Evolutionary conservation across 2,113 vertebrate genomes (phyloP).

Genomic region (Ctenomys sociabilis): DNA sequence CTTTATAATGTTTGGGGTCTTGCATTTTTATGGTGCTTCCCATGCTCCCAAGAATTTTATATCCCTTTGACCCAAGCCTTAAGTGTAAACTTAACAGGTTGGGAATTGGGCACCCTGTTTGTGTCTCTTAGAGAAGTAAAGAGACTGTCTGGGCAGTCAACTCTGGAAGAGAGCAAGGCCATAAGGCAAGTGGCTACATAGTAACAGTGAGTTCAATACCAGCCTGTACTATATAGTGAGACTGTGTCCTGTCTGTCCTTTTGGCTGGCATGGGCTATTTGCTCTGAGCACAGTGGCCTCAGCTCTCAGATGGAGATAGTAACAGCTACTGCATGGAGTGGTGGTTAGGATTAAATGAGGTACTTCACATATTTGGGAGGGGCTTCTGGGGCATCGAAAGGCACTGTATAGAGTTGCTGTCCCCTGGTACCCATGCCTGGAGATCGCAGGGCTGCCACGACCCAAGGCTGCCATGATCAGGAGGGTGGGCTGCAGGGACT

Average conservation of each 20-base stretch:
- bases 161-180: background rate
- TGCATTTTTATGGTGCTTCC: conserved; percentile 47
- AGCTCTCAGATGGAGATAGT: background rate
- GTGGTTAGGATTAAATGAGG: background rate
- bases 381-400: background rate
- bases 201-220: no score
- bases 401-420: fast-evolving
- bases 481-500: fast-evolving
- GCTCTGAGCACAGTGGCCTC: background rate
- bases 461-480: fast-evolving
- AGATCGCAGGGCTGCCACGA: fast-evolving
- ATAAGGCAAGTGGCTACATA: fast-evolving
- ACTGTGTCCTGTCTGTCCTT: no score
- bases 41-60: conserved; percentile 41
- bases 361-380: no score
- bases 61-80: conserved; percentile 32
- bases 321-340: fast-evolving
- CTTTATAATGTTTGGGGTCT: conserved; percentile 45
- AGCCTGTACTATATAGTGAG: no score
- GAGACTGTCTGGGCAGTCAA: fast-evolving
- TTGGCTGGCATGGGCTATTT: no score
- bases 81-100: conserved; percentile 21
- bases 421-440: background rate
- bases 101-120: background rate
- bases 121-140: background rate